Conservation (phyloP, 2,797 vertebrate species). For the Parauchenoglanis punctatus region DNA sequence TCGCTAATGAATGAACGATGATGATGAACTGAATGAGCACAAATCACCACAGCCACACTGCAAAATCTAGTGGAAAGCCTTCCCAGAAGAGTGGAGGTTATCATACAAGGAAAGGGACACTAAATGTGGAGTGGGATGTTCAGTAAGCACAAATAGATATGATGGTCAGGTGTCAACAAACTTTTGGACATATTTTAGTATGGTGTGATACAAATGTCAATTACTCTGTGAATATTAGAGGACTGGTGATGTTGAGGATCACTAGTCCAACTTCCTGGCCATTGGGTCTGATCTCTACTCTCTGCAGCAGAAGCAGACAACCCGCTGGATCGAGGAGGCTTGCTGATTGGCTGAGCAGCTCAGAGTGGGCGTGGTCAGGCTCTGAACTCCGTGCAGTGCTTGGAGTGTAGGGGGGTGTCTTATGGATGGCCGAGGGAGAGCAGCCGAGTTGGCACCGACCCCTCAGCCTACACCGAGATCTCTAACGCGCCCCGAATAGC, state of each 20-base stretch:
- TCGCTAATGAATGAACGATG: background rate
- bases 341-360: conserved; percentile 67
- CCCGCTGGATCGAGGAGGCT: conserved; percentile 53
- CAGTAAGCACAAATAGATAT: background rate
- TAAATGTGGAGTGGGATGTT: background rate
- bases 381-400: conserved; percentile 59
- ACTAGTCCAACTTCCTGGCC: background rate
- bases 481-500: conserved; percentile 61
- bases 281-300: background rate
- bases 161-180: background rate
- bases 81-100: too few species aligned
- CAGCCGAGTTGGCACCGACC: conserved; percentile 76
- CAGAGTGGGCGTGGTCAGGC: conserved; percentile 61
- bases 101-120: background rate
- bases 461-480: conserved; percentile 69
- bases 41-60: background rate
- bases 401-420: conserved; percentile 68
- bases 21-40: background rate
- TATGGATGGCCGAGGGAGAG: conserved; percentile 74
- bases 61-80: too few species aligned
- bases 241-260: background rate
- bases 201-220: background rate
- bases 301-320: conserved; percentile 5
- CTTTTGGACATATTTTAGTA: background rate
- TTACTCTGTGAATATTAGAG: background rate